These are phyloP conservation scores for Diceros bicornis DNA, from an alignment of 2,797 vertebrate species.

Conservation along the genomic window DNA sequence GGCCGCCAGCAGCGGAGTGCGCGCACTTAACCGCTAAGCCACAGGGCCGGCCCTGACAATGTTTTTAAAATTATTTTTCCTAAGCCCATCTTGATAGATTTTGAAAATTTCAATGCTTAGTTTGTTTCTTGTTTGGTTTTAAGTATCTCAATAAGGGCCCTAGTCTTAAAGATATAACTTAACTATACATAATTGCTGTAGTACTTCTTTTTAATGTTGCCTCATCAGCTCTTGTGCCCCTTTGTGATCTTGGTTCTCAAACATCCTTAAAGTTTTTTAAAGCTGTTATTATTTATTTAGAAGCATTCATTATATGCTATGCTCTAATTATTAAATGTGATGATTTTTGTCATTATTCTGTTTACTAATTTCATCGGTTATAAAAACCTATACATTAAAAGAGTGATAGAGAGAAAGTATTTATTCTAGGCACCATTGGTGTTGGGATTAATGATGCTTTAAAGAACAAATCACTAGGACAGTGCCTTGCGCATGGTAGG, in stretches of 20 bases:
- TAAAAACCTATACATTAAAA: neutral
- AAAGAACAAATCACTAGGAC: neutral
- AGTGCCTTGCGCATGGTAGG: neutral
- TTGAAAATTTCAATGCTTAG: neutral
- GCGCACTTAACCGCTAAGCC: too few species aligned
- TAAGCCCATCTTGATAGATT: neutral
- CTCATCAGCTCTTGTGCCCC: neutral
- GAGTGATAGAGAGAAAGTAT: neutral
- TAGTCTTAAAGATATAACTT: neutral
- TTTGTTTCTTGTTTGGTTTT: neutral
- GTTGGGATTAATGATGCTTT: neutral
- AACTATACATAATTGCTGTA: neutral
- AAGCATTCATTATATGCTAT: neutral
- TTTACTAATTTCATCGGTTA: constrained; percentile 35
- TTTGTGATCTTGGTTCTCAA: constrained; percentile 1
- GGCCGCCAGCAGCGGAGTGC: too few species aligned
- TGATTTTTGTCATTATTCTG: constrained; percentile 40
- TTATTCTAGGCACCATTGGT: neutral
- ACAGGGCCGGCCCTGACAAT: neutral
- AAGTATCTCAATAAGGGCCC: neutral
- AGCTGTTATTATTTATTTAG: neutral
- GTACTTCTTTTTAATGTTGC: neutral
- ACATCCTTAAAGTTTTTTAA: neutral
- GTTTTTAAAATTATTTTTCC: neutral
- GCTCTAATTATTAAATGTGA: neutral